Evolutionary conservation across 2,113 vertebrate species (phyloP).

Genomic region (Mandrillus leucophaeus): DNA sequence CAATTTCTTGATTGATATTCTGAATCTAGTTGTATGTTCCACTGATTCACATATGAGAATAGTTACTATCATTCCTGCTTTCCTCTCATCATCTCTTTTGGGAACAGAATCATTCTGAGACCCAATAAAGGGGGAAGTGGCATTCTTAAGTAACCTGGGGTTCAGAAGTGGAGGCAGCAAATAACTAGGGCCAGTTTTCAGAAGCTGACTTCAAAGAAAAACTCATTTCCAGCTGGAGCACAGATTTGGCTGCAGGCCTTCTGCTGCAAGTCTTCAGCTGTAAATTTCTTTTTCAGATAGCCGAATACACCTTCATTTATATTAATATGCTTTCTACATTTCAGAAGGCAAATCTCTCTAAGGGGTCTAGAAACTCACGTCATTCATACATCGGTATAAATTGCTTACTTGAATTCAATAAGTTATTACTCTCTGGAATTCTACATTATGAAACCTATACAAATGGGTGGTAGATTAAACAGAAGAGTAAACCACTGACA

Average conservation of each 20-base stretch:
- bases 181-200: background rate
- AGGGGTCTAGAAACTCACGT: background rate
- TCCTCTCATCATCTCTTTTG: background rate
- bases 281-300: background rate
- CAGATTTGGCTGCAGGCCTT: background rate
- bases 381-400: background rate
- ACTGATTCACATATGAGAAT: background rate
- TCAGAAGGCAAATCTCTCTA: background rate
- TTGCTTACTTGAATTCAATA: background rate
- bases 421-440: background rate
- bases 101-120: background rate
- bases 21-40: background rate
- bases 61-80: background rate
- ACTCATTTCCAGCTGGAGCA: background rate
- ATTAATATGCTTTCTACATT: background rate
- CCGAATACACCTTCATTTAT: background rate
- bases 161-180: background rate
- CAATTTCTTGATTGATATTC: background rate
- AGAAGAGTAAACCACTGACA: background rate
- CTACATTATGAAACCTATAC: background rate
- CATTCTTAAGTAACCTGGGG: background rate
- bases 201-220: slow-evolving; percentile 5
- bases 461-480: background rate
- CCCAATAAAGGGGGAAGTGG: fast-evolving
- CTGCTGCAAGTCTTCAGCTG: background rate